phyloP scores from a whole-genome alignment of 2,888 invertebrate species.

The Oxyscelio sp. region DNA sequence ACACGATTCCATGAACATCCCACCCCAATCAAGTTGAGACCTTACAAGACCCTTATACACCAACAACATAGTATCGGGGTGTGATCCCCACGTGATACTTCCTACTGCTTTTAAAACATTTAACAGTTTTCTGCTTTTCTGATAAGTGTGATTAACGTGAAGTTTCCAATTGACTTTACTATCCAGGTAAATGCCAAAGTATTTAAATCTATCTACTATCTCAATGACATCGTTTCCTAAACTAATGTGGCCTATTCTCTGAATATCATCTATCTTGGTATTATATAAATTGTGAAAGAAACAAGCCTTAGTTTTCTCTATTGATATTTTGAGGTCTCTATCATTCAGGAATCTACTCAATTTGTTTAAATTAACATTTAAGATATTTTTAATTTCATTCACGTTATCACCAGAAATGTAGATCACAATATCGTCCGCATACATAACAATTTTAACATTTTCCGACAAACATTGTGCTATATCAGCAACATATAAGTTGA shows the following conservation, averaged over 20 bases:
- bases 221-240: no score
- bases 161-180: no score
- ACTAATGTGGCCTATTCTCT: no score
- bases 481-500: constrained; percentile 6
- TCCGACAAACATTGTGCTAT: not conserved
- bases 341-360: not conserved
- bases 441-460: not conserved
- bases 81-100: no score
- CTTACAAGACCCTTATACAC: not conserved
- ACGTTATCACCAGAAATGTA: not conserved
- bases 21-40: not conserved
- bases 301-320: constrained; percentile 3
- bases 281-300: not conserved
- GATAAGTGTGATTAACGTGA: no score
- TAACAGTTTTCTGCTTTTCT: no score
- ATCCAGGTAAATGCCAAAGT: no score
- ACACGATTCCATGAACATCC: not conserved
- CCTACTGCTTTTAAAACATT: no score
- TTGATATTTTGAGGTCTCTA: constrained; percentile 1
- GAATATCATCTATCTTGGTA: no score
- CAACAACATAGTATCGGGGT: no score
- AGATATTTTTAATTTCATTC: not conserved
- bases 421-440: constrained; percentile 19
- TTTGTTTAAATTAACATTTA: not conserved
- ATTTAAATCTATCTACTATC: no score